phyloP scores from a whole-genome alignment of 2,888 invertebrate species.

The Oligia strigilis region DNA sequence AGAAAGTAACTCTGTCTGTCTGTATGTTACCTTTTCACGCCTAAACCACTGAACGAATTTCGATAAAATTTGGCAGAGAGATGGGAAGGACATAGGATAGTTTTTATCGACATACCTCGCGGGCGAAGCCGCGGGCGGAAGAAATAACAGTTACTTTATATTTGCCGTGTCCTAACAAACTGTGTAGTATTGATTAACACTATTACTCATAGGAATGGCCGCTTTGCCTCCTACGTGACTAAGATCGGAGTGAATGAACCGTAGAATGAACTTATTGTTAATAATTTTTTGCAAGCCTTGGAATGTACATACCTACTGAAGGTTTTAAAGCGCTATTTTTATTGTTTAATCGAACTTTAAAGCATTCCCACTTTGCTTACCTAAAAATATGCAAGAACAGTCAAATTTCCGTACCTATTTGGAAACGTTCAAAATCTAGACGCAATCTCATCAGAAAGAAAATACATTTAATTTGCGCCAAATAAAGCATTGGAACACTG shows the following conservation, averaged over 20 bases:
- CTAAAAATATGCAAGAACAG: not conserved
- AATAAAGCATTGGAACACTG: too few relatives aligned
- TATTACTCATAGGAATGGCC: not conserved
- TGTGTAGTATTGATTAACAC: constrained; percentile 8
- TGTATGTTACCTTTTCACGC: too few relatives aligned
- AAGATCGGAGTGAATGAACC: not conserved
- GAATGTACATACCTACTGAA: not conserved
- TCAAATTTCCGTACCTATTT: not conserved
- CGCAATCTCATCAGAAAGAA: not conserved
- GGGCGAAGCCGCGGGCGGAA: too few relatives aligned
- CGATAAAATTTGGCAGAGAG: too few relatives aligned
- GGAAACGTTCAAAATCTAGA: not conserved
- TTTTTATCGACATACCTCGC: too few relatives aligned
- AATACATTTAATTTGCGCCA: too few relatives aligned
- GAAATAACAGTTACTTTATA: not conserved
- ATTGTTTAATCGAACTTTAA: not conserved
- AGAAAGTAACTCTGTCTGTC: too few relatives aligned
- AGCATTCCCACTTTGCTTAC: not conserved
- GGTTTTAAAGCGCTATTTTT: not conserved
- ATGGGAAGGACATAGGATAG: too few relatives aligned
- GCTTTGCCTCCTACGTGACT: constrained; percentile 5
- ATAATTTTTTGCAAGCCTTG: not conserved
- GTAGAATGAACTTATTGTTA: constrained; percentile 5
- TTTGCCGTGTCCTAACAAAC: not conserved
- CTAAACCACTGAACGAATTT: too few relatives aligned